Base-by-base conservation (phyloP, 1,140 invertebrate genomes). In the Heterodera schachtii region DNA sequence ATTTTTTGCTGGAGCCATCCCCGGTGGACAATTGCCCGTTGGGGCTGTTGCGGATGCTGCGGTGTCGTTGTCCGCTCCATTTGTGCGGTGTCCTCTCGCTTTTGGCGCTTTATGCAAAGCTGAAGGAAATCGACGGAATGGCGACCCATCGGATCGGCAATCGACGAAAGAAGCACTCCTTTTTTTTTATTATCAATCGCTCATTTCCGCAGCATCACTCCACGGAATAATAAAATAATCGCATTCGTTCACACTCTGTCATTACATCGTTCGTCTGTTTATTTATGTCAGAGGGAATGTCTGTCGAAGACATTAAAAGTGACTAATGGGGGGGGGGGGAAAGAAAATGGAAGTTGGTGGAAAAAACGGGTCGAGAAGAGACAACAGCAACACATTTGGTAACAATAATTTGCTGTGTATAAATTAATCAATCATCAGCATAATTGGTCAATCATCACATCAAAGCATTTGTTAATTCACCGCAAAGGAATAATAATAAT, bases 1-100 rank as follows among this genome's bases (percentile, higher is more conserved):
- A 78, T 21, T 69, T 78, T 78, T 69, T 78, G 77, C n/a, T 78
- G 77, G 43, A 78, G 66, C 44, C 66, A 64, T 78, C 77, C 77
- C 66, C 21, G 16, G 44, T 69, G 70, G 16, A 78, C 47, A 78
- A 78, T 78, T 78, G 52, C 77, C 9, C 77, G 77, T 70, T 66
- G 66, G 31, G 57, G 75, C 5, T 76, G 57, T 19, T n/a, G 75
- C n/a, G 70, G n/a, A 2, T n/a, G 75, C n/a, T 13, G n/a, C 0
- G 73, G 31, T 41, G 73, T 16, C 43, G 60, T 75, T 46, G 44
- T 64, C 19, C 13, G 5, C 57, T 19, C 57, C 57, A 64, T 64
- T 64, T 64, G 57, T 64, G 57, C 11, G 1, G 1, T 64, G 49
- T 64, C 57, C 16, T 19, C 4, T 64, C 57, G 57, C 57, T 19